phyloP scores from a whole-genome alignment of 2,113 vertebrate genomes.

The Bufo bufo region DNA sequence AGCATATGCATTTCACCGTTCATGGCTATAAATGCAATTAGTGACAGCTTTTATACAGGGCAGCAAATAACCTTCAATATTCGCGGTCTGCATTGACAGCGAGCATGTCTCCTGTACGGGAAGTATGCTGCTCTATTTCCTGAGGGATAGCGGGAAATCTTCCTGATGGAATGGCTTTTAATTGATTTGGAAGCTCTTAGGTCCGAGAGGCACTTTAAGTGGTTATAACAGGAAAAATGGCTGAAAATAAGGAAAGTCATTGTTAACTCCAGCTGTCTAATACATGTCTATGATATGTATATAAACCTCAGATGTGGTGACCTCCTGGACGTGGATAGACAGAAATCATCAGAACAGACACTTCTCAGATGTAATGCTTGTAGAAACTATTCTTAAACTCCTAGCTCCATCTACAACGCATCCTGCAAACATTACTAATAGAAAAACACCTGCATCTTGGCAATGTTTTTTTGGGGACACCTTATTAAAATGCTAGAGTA shows the following conservation, averaged over 20 bases:
- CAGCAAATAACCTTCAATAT: constrained; percentile 25
- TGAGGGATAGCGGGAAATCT: constrained; percentile 34
- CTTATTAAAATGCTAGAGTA: too few species aligned
- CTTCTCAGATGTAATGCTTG: background rate
- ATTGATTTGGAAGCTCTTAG: constrained; percentile 56
- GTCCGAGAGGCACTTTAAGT: constrained; percentile 9
- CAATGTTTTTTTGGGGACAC: background rate
- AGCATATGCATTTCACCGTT: constrained; percentile 24
- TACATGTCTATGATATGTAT: background rate
- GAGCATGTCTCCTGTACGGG: background rate
- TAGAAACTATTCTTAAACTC: background rate
- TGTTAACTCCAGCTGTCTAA: background rate
- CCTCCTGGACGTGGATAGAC: background rate
- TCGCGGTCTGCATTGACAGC: background rate
- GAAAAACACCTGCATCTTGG: background rate
- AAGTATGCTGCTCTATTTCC: constrained; percentile 18
- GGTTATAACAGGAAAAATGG: background rate
- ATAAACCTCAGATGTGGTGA: background rate
- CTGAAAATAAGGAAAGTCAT: background rate
- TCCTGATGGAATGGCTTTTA: constrained; percentile 40
- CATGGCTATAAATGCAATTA: constrained; percentile 25
- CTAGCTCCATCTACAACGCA: background rate
- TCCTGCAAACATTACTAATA: background rate
- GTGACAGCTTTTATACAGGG: constrained; percentile 19
- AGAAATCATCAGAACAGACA: background rate